Percentiles rank a stretch among this genome's conserved stretches.
phyloP scores from a whole-genome alignment of 2,113 vertebrate species.

The Malurus elegans region DNA sequence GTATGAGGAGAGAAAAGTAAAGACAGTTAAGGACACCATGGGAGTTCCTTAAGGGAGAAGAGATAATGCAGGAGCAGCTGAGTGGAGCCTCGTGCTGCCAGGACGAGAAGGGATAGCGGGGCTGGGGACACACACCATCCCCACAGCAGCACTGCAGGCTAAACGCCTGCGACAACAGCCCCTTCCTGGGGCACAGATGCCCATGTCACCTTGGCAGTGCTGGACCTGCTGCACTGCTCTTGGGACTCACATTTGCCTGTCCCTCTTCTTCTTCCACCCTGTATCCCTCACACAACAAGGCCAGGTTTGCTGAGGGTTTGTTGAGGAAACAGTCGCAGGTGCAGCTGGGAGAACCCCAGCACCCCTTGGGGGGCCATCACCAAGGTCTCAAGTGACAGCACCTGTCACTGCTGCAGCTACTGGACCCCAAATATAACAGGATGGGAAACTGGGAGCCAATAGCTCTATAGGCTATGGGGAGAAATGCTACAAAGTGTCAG shows the following conservation, averaged over 20 bases:
- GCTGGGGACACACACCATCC: not conserved
- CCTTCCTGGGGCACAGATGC: accelerated
- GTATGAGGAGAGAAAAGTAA: slow-evolving; percentile 25
- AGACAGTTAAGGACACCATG: not conserved
- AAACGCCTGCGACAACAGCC: not conserved
- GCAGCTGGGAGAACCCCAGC: not conserved
- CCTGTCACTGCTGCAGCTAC: not conserved
- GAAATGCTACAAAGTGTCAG: not conserved
- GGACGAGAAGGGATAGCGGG: accelerated
- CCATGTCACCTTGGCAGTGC: accelerated
- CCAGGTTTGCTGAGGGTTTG: not conserved
- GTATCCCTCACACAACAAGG: not conserved
- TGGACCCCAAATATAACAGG: not conserved
- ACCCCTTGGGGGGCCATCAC: too few species aligned
- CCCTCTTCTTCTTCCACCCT: not conserved
- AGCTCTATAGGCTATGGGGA: not conserved
- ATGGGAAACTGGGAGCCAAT: not conserved
- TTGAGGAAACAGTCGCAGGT: not conserved
- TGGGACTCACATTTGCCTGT: not conserved
- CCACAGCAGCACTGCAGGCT: not conserved
- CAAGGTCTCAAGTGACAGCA: not conserved
- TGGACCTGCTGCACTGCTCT: not conserved
- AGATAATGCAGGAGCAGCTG: not conserved
- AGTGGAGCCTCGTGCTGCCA: not conserved
- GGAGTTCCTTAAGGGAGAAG: not conserved